These are phyloP conservation scores for Pomacea canaliculata DNA, from an alignment of 2,888 invertebrate species.

Conservation along the genomic window DNA sequence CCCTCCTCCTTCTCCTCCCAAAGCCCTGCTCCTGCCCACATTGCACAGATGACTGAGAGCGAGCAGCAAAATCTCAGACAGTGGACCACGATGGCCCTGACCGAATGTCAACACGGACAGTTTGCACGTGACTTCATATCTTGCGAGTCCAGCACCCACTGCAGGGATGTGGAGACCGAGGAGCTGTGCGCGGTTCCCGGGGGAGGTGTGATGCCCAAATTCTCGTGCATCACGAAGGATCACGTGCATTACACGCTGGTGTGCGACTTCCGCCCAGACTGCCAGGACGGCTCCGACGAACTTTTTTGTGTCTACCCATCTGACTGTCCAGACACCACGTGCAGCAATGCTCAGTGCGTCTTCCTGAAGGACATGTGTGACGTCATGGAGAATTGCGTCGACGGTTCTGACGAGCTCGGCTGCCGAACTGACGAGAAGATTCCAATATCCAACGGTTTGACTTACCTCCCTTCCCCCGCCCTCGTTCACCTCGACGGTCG, in stretches of 20 bases:
- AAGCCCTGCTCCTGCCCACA: too few species aligned
- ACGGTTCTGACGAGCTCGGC: slow-evolving; percentile 1
- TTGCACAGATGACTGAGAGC: too few species aligned
- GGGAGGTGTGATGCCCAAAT: too few species aligned
- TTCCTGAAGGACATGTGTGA: not conserved
- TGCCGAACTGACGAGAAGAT: not conserved
- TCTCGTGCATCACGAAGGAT: too few species aligned
- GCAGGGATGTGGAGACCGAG: not conserved
- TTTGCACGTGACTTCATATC: not conserved
- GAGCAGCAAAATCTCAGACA: too few species aligned
- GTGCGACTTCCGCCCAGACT: slow-evolving; percentile 10
- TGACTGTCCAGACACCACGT: not conserved
- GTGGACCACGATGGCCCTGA: not conserved
- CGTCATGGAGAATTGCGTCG: not conserved
- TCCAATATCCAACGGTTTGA: not conserved
- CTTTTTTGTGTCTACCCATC: not conserved
- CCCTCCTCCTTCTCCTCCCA: too few species aligned
- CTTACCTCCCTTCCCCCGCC: not conserved
- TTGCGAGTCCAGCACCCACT: not conserved
- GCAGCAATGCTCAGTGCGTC: slow-evolving; percentile 10
- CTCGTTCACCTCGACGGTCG: not conserved
- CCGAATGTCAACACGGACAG: not conserved
- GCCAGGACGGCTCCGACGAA: slow-evolving; percentile 3
- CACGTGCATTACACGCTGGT: slow-evolving; percentile 1
- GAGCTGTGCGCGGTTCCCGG: too few species aligned